Evolutionary conservation across 2,888 invertebrate species (phyloP), one percentile per base, ranked within the genome.

Genomic region (Lithophane leautieri): DNA sequence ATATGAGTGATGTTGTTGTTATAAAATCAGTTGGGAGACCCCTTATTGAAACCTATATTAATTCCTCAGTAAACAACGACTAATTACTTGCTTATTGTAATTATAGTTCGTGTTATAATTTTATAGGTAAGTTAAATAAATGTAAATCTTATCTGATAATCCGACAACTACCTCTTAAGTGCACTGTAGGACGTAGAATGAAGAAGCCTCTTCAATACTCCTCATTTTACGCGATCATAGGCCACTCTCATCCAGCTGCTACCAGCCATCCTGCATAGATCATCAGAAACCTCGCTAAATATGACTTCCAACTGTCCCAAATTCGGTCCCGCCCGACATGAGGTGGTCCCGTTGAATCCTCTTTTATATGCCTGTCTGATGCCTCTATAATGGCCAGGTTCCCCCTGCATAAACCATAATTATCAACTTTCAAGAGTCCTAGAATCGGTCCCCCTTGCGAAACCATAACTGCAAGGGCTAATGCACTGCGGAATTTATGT

Each of bases 401-500:
- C 7, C 19, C 44, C 25, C 44, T 65, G 47, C 28, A 65, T 28
- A 28, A 65, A 65, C 14, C 19, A 47, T 8, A 47, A 7, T 12
- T 47, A 47, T 44, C 1, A 25, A 44, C n/a, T 42, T 14, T n/a
- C n/a, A 54, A 40, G 40, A 54, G 58, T 40, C 28, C 28, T 16
- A 58, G 56, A 63, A 75, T 28, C 22, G 12, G 16, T 14, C 34
- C 7, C 22, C 25, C 0, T 50, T 25, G n/a, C 44, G n/a, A 61
- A 73, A 9, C 60, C 19, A 61, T 52, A 72, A 19, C 34, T 34
- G 63, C 34, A 28, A 42, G 16, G 16, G 19, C 19, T 28, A 40
- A 66, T 28, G 40, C 28, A 56, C 77, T 25, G 28, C 22, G 16
- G 19, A 76, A 67, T 56, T 28, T 67, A 58, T 77, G 28, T 67